Evolutionary conservation across 2,888 invertebrate species (phyloP).

Genomic region (Aporophyla nigra): DNA sequence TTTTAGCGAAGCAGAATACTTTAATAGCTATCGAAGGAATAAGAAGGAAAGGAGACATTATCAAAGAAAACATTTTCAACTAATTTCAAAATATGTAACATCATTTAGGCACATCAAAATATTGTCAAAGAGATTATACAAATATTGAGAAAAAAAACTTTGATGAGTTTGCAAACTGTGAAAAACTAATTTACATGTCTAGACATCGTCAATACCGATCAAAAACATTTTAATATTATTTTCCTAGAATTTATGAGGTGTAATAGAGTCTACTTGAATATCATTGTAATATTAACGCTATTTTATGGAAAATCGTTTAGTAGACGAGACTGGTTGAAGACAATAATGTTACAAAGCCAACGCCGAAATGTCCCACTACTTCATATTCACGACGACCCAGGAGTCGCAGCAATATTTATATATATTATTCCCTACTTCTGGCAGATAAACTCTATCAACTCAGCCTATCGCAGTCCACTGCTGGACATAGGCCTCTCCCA

Average conservation of each 20-base stretch:
- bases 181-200: slow-evolving; percentile 45
- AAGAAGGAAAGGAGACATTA: not conserved
- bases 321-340: not conserved
- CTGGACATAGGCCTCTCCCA: no score
- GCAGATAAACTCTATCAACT: no score
- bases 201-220: slow-evolving; percentile 42
- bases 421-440: no score
- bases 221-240: slow-evolving; percentile 2
- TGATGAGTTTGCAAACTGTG: slow-evolving; percentile 19
- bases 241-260: not conserved
- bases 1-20: not conserved
- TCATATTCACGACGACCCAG: no score
- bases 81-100: not conserved
- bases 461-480: no score
- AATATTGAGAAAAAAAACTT: slow-evolving; percentile 16
- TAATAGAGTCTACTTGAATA: slow-evolving; percentile 1
- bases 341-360: not conserved
- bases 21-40: not conserved
- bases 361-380: no score
- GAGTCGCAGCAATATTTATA: not conserved
- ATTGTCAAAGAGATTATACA: slow-evolving; percentile 5
- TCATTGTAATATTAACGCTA: not conserved
- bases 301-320: not conserved
- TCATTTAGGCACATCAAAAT: not conserved
- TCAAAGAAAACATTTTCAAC: not conserved